Percentiles rank a stretch among this genome's conserved stretches.
Conservation (phyloP, 2,113 vertebrate species). For the Microtus montanus region DNA sequence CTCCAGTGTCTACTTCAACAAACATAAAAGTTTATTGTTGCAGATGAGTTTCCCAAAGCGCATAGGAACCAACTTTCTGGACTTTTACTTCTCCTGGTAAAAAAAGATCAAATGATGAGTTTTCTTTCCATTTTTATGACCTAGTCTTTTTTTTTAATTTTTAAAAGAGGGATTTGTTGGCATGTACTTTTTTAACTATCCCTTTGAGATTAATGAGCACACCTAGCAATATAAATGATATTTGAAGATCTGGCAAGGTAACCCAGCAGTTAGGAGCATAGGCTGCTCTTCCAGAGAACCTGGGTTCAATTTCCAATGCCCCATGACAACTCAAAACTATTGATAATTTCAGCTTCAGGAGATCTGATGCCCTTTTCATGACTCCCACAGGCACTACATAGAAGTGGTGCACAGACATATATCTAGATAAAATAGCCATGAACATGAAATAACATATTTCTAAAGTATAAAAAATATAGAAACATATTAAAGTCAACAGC, state of each 20-base stretch:
- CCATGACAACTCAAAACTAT: neutral
- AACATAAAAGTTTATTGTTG: constrained; percentile 9
- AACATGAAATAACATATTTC: neutral
- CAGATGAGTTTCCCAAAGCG: constrained; percentile 7
- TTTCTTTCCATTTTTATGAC: neutral
- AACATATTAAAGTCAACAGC: neutral
- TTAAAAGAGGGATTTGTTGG: neutral
- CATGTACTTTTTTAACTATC: neutral
- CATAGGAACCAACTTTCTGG: neutral
- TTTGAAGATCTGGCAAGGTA: neutral
- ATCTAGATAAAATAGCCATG: neutral
- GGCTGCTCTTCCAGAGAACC: neutral
- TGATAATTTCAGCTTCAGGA: neutral
- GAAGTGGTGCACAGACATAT: neutral
- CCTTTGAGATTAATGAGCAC: neutral
- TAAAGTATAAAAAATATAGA: neutral
- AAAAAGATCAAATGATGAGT: neutral
- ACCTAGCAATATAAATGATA: neutral
- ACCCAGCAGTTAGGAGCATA: neutral
- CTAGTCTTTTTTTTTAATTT: neutral
- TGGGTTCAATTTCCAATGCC: neutral
- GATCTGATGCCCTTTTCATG: too few relatives aligned
- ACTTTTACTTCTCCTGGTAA: constrained; percentile 23
- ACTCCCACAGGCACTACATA: neutral
- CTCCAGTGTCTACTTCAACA: neutral